phyloP scores from a whole-genome alignment of 2,113 vertebrate genomes.

The Talpa occidentalis region DNA sequence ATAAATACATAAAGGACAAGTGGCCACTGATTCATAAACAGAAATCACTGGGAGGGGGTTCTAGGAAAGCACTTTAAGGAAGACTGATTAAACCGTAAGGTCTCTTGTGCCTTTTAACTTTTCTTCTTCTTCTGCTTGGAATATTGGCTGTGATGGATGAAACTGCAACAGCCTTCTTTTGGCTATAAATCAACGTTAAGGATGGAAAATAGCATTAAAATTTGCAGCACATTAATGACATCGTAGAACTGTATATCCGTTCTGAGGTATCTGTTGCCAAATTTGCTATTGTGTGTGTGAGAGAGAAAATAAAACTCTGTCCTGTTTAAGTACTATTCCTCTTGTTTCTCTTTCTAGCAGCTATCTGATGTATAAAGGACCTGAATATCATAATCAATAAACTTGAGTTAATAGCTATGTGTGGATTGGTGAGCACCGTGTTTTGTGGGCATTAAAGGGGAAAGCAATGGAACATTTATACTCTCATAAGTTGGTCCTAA shows the following conservation, averaged over 20 bases:
- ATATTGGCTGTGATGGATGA: not conserved
- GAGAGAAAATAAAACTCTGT: not conserved
- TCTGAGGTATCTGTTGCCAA: not conserved
- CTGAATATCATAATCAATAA: conserved; percentile 45
- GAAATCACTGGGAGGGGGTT: not conserved
- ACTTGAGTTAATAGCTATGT: conserved; percentile 6
- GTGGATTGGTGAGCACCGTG: not conserved
- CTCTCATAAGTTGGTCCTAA: not conserved
- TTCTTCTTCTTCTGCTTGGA: not conserved
- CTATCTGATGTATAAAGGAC: not conserved
- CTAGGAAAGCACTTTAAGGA: not conserved
- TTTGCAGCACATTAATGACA: not conserved
- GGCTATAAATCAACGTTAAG: conserved; percentile 15
- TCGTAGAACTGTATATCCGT: not conserved
- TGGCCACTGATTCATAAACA: not conserved
- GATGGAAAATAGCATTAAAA: not conserved
- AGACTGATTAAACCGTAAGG: not conserved
- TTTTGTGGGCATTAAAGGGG: not conserved
- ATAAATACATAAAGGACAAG: not conserved
- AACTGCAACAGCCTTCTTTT: not conserved
- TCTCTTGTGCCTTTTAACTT: not conserved
- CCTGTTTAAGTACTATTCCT: not conserved
- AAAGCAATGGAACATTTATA: conserved; percentile 14
- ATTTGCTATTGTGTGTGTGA: not conserved
- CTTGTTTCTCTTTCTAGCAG: conserved; percentile 6